Conservation (phyloP, 2,797 vertebrate species). For the Gobionotothen gibberifrons region DNA sequence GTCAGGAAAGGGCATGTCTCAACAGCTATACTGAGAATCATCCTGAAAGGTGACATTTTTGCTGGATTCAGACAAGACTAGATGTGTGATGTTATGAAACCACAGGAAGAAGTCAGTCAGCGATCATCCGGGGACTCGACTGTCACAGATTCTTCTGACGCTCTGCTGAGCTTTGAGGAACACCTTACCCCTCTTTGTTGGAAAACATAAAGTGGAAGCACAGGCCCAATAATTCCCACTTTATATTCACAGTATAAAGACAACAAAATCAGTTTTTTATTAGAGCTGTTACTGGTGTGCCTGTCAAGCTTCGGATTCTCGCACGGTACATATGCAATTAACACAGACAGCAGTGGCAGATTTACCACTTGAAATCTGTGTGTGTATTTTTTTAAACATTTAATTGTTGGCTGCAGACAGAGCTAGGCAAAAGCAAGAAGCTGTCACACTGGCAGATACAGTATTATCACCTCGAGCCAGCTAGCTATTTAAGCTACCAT, state of each 20-base stretch:
- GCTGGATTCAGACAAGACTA: neutral
- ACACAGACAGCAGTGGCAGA: neutral
- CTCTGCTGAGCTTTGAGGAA: constrained; percentile 27
- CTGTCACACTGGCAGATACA: neutral
- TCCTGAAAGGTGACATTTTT: constrained; percentile 23
- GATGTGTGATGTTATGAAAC: neutral
- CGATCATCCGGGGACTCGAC: constrained; percentile 24
- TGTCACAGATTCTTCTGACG: constrained; percentile 17
- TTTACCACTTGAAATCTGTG: neutral
- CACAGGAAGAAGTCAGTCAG: constrained; percentile 36
- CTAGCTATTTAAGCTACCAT: neutral
- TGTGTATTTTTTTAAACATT: neutral
- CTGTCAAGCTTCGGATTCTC: neutral
- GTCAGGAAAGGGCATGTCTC: constrained; percentile 1
- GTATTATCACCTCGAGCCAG: neutral
- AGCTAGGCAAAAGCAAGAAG: neutral
- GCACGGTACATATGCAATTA: neutral
- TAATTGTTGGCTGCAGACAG: neutral
- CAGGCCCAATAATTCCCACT: neutral
- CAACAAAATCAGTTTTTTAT: constrained; percentile 1
- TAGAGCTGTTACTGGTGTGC: neutral
- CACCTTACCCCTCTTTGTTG: neutral
- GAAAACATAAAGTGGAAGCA: constrained; percentile 9
- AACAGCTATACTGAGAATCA: constrained; percentile 14
- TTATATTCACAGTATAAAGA: constrained; percentile 16